Percentiles rank a stretch among this genome's conserved stretches.
These are phyloP conservation scores for Cepphus grylle DNA, from an alignment of 2,113 vertebrate species.

Conservation along the genomic window DNA sequence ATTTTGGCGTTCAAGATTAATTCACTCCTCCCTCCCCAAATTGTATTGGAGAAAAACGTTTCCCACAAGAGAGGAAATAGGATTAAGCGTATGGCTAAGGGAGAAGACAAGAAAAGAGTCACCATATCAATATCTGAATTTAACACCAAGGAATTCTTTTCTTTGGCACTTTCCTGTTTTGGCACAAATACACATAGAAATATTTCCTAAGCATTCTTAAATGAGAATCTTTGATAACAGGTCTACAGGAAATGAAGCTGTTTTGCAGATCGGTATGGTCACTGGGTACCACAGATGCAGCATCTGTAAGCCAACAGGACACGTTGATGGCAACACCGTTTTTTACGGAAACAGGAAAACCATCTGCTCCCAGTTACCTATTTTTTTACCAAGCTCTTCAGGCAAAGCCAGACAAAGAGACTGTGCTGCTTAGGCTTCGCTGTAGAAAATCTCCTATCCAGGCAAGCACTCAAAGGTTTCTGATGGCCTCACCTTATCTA, in stretches of 20 bases:
- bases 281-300: not conserved
- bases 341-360: not conserved
- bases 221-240: not conserved
- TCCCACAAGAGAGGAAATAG: not conserved
- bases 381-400: not conserved
- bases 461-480: not conserved
- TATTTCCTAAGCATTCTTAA: not conserved
- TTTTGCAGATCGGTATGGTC: not conserved
- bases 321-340: not conserved
- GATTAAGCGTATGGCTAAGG: not conserved
- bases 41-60: rapidly evolving
- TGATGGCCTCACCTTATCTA: conserved; percentile 86
- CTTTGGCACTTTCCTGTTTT: not conserved
- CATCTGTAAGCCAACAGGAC: not conserved
- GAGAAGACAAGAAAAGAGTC: not conserved
- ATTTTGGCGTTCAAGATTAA: not conserved
- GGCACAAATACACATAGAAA: not conserved
- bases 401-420: not conserved
- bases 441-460: not conserved
- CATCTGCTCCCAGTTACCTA: not conserved
- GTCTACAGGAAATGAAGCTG: not conserved
- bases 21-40: not conserved
- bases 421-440: not conserved
- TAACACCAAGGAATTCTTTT: not conserved
- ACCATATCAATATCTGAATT: not conserved